Evolutionary conservation across 2,113 vertebrate species (phyloP), one percentile per base, ranked within the genome.

Genomic region (Chitala chitala): DNA sequence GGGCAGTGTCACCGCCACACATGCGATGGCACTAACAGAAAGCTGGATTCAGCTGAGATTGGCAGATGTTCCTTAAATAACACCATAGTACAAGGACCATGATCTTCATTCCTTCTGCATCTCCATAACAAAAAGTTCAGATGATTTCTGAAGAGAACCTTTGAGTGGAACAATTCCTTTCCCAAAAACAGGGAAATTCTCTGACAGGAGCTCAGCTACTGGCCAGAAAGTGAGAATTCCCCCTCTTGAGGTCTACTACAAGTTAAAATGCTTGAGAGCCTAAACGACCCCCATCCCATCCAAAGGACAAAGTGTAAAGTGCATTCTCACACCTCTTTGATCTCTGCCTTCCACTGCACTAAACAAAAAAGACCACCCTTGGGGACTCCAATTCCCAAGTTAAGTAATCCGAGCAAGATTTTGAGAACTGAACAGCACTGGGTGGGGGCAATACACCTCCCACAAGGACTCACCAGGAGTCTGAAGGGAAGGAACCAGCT

Each of bases 11-110:
- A 70, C 38, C 36, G 33, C 50, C 55, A 46, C 51, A 78, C 69
- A 76, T 78, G 75, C 72, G 74, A 82, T 80, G 83, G 80, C 81
- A 81, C 76, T 38, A 55, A 12, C 63, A 74, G 29, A 26, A 53
- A 58, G 38, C 74, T 75, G 71, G 36, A 72, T 68, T 79, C 77
- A 80, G 75, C 76, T 46, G 55, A 75, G 74, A 73, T 75, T 70
- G 66, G 74, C 74, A 69, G 26, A 55, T 54, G 55, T 26, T 24
- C 24, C 42, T 36, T 20, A 69, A 24, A 59, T 29, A 20, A 56
- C 63, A 17, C n/a, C 22, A 65, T 42, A 12, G 29, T 20, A 31
- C 55, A 73, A 74, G 42, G n/a, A n/a, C n/a, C n/a, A n/a, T n/a
- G n/a, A n/a, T n/a, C n/a, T n/a, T n/a, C n/a, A n/a, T n/a, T n/a